Conservation (phyloP, 2,797 vertebrate species). For the Pangasius macronema region DNA sequence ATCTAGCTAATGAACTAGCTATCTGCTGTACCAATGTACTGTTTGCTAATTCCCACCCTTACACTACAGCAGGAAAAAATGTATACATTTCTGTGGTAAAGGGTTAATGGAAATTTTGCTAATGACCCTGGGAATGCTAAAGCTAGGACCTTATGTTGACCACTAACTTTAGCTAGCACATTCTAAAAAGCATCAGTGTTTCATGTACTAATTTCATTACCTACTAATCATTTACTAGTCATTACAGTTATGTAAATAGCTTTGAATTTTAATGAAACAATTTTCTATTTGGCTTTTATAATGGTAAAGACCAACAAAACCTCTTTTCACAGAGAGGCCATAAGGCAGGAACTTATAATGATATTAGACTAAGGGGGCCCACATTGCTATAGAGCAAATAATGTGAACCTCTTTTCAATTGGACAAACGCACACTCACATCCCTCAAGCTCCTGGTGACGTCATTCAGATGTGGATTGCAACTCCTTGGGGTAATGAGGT, state of each 20-base stretch:
- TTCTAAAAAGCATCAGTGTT: neutral
- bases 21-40: neutral
- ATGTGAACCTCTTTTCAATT: conserved; percentile 20
- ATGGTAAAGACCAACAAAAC: neutral
- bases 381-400: conserved; percentile 21
- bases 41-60: neutral
- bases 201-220: neutral
- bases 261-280: neutral
- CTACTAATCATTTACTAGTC: neutral
- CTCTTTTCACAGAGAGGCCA: neutral
- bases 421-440: conserved; percentile 9
- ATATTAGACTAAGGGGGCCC: neutral
- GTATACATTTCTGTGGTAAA: neutral
- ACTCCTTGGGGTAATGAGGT: conserved; percentile 25
- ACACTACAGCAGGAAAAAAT: neutral
- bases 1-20: neutral
- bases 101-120: neutral
- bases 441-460: conserved; percentile 13
- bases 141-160: neutral
- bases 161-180: neutral
- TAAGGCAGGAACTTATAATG: conserved; percentile 6
- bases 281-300: neutral
- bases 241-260: neutral
- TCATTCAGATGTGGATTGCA: conserved; percentile 23
- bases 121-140: neutral